Evolutionary conservation across 1,140 invertebrate species (phyloP).

Genomic region (Tetramorium parvispinum): DNA sequence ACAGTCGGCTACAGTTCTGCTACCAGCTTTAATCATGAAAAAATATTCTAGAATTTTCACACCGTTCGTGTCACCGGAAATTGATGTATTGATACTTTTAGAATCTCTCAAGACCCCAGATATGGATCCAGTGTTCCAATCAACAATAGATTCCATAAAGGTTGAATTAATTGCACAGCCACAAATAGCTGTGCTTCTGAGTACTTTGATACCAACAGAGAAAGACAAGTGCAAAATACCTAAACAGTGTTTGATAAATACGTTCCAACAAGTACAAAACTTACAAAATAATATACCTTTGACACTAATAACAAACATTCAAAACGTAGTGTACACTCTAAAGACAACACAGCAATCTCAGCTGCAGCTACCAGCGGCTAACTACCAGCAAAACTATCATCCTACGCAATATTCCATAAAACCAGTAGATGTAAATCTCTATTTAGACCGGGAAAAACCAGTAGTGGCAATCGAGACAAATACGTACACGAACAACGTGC

Average conservation of each 20-base stretch:
- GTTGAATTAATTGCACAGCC: constrained; percentile 35
- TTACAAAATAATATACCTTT: constrained; percentile 18
- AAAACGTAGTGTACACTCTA: constrained; percentile 8
- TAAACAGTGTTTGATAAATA: constrained; percentile 47
- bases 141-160: constrained; percentile 18
- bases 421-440: neutral
- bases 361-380: no score
- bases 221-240: constrained; percentile 48
- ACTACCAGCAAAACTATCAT: neutral
- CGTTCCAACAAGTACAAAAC: constrained; percentile 22
- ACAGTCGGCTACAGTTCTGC: constrained; percentile 29
- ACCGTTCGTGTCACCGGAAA: constrained; percentile 37
- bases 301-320: constrained; percentile 3
- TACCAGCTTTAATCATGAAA: constrained; percentile 44
- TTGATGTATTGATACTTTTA: constrained; percentile 56
- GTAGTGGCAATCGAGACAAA: neutral
- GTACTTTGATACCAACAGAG: constrained; percentile 48
- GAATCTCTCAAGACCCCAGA: constrained; percentile 44
- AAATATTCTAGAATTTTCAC: constrained; percentile 34
- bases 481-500: neutral
- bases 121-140: neutral
- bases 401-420: neutral
- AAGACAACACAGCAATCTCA: neutral
- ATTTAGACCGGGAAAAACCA: neutral
- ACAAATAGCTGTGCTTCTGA: constrained; percentile 12